A percentile compares a stretch with the other conserved stretches of the same genome.
Evolutionary conservation across 2,113 vertebrate species (phyloP).

Genomic region (Anthoscopus minutus): DNA sequence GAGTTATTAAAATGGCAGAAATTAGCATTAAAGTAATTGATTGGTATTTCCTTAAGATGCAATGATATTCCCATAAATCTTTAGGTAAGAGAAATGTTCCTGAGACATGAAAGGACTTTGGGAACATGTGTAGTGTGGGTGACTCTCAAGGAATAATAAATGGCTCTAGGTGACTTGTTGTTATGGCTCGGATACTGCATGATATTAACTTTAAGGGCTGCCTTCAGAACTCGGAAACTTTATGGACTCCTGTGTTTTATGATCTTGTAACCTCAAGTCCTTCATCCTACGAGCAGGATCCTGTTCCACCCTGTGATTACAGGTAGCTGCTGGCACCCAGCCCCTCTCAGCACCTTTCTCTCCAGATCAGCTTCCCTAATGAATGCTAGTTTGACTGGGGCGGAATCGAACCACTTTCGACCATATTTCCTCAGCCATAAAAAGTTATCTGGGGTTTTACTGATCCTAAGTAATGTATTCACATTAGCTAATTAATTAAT

Average conservation of each 20-base stretch:
- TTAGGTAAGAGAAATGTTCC: not conserved
- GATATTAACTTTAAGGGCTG: conserved; percentile 54
- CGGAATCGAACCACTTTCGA: conserved; percentile 22
- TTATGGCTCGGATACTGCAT: conserved; percentile 24
- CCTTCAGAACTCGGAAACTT: not conserved
- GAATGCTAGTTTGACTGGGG: not conserved
- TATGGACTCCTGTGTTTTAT: conserved; percentile 53
- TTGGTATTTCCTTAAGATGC: conserved; percentile 38
- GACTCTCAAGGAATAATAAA: conserved; percentile 30
- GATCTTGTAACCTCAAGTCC: not conserved
- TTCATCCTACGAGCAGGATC: not conserved
- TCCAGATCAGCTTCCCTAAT: not conserved
- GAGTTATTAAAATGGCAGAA: conserved; percentile 34
- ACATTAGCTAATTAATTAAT: conserved; percentile 57
- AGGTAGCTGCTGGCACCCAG: not conserved
- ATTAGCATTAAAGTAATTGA: conserved; percentile 49
- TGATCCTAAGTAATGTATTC: conserved; percentile 14
- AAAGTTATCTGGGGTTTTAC: conserved; percentile 10
- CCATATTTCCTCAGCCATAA: conserved; percentile 39
- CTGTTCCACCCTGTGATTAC: not conserved
- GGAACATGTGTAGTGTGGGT: not conserved
- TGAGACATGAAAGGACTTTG: not conserved
- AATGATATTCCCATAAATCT: conserved; percentile 39
- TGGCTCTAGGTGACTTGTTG: conserved; percentile 31
- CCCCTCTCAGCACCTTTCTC: not conserved